Conservation (phyloP, 2,113 vertebrate genomes). For the Oryzias javanicus region DNA sequence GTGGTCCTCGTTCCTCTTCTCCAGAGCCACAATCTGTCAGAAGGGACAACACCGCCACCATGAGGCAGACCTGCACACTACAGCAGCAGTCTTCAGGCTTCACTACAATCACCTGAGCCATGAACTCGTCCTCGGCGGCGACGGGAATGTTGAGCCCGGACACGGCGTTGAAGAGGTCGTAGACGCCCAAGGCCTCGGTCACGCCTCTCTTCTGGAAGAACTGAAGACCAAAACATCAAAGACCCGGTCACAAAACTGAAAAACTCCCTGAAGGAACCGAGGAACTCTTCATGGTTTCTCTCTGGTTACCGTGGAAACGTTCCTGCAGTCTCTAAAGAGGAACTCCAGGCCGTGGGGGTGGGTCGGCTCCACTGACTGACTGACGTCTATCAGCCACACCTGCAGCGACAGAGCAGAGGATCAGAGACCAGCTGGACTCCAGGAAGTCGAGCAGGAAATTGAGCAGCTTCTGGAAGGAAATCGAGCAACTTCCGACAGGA, state of each 20-base stretch:
- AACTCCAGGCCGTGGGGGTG: conserved; percentile 95
- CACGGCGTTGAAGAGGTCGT: conserved; percentile 92
- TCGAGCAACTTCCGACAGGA: too few species aligned
- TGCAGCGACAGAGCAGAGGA: conserved; percentile 39
- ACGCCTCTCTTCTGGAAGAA: conserved; percentile 94
- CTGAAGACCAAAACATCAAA: conserved; percentile 61
- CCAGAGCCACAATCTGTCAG: conserved; percentile 88
- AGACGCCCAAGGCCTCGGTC: conserved; percentile 81
- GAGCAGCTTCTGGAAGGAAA: too few species aligned
- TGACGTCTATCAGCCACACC: conserved; percentile 98
- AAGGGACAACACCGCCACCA: not conserved
- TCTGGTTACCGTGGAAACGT: conserved; percentile 85
- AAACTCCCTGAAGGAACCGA: too few species aligned
- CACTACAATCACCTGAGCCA: conserved; percentile 80
- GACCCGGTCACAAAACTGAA: too few species aligned
- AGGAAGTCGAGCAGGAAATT: too few species aligned
- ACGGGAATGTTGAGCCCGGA: conserved; percentile 85
- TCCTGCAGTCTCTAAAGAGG: conserved; percentile 94
- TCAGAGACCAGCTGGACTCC: not conserved
- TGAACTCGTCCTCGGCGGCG: conserved; percentile 85
- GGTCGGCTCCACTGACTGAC: conserved; percentile 93
- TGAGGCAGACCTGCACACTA: not conserved
- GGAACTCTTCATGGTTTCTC: too few species aligned
- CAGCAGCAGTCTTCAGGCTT: not conserved
- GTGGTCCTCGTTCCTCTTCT: conserved; percentile 95